Evolutionary conservation across 1,140 invertebrate genomes (phyloP).

Genomic region (Parapsyche elsis): DNA sequence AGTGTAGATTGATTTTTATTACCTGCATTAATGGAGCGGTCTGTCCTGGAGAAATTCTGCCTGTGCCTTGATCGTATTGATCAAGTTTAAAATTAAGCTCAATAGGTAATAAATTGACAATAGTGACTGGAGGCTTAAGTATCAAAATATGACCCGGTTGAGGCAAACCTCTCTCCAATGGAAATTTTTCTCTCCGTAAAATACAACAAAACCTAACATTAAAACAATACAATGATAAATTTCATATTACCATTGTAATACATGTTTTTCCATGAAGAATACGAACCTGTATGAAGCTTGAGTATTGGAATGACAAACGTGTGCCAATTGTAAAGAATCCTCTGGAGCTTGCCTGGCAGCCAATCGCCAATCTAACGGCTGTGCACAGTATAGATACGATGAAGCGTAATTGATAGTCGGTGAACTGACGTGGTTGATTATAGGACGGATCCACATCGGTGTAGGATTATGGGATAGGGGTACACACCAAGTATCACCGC

Average conservation of each 20-base stretch:
- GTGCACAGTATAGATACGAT: constrained; percentile 54
- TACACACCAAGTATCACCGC: constrained; percentile 57
- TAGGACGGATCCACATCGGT: constrained; percentile 54
- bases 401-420: neutral
- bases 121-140: constrained; percentile 83
- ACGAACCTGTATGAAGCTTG: constrained; percentile 52
- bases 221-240: neutral
- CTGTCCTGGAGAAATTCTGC: constrained; percentile 58
- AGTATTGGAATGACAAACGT: constrained; percentile 54
- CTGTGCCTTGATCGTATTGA: constrained; percentile 42
- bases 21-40: constrained; percentile 59
- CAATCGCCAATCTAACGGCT: constrained; percentile 54
- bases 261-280: neutral
- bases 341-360: constrained; percentile 49
- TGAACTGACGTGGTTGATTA: constrained; percentile 1
- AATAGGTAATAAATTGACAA: constrained; percentile 82
- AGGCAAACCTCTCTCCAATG: constrained; percentile 69
- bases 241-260: neutral
- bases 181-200: constrained; percentile 83
- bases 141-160: constrained; percentile 88
- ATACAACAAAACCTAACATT: constrained; percentile 79
- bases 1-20: constrained; percentile 7
- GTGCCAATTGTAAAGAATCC: constrained; percentile 47
- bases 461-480: constrained; percentile 59
- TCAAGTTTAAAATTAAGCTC: constrained; percentile 75